Evolutionary conservation across 1,140 invertebrate genomes (phyloP), one percentile per base, ranked within the genome.

Genomic region (Liolophura sinensis): DNA sequence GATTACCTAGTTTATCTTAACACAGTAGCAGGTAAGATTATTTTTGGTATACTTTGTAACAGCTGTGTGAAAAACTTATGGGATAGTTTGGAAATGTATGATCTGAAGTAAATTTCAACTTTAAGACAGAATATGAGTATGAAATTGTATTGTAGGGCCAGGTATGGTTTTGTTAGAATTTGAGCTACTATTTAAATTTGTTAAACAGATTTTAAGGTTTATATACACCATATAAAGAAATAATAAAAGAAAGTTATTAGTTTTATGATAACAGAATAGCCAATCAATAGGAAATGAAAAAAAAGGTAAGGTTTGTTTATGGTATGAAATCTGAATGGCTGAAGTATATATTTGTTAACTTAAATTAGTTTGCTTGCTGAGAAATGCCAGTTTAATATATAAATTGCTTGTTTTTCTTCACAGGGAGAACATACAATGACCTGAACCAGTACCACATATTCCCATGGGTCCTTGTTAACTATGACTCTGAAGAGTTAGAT

Each of bases 1-100:
- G 97, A 99, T 82, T 99, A 99, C 85, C 89, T 99, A 69, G 99
- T 99, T 97, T 99, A 99, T 87, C 89, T 99, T 61, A 99, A 99
- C 84, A 99, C 98, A 9, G 98, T 99, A 73, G 97, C 97, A 64
- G 96, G 94, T 95, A 82, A 89, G 89, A 40, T 9, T 40, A 9
- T 40, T 40, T 40, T 40, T 40, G 9, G 31, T 40, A 40, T 40
- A 40, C 9, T 40, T 40, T 40, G 31, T 40, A 40, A 40, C 31
- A 5, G 3, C 31, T 40, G 31, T 40, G n/a, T n/a, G n/a, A n/a
- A n/a, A n/a, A n/a, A n/a, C n/a, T n/a, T n/a, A n/a, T n/a, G n/a
- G n/a, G n/a, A n/a, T n/a, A n/a, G n/a, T n/a, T 5, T 40, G 9
- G 9, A 40, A 40, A 40, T 40, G 9, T 40, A 40, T 40, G 9